Evolutionary conservation across 2,797 vertebrate genomes (phyloP).

Genomic region (Sebastes diaconus): DNA sequence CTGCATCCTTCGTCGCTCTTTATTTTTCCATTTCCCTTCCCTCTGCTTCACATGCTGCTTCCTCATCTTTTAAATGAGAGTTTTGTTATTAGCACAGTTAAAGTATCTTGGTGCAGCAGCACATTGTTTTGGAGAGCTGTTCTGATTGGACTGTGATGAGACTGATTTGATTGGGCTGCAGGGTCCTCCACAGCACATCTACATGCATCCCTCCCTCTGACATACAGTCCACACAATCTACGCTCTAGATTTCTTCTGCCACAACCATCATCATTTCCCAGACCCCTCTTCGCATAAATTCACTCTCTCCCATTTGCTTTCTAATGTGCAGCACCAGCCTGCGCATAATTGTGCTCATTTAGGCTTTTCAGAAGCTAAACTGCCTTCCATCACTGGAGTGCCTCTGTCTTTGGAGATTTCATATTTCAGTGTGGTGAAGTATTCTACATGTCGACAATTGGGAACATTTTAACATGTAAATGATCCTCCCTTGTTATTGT

Average conservation of each 20-base stretch:
- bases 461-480: conserved; percentile 58
- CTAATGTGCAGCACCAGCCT: conserved; percentile 40
- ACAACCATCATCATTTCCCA: conserved; percentile 24
- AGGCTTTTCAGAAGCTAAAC: conserved; percentile 37
- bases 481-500: background rate
- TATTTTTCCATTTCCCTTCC: background rate
- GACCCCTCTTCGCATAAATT: conserved; percentile 38
- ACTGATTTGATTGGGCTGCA: conserved; percentile 17
- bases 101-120: background rate
- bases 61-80: background rate
- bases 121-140: conserved; percentile 1
- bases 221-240: conserved; percentile 20
- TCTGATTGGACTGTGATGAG: conserved; percentile 16
- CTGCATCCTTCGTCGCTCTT: background rate
- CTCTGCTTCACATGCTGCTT: background rate
- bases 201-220: background rate
- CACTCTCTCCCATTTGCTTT: conserved; percentile 29
- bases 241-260: background rate
- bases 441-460: conserved; percentile 25
- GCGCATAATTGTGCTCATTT: conserved; percentile 51
- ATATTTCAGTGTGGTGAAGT: conserved; percentile 23
- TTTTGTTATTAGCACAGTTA: background rate
- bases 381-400: conserved; percentile 17
- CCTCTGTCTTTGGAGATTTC: conserved; percentile 36
- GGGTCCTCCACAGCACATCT: background rate